Evolutionary conservation across 2,888 invertebrate genomes (phyloP), one percentile per base, ranked within the genome.

Genomic region (Drosophila testacea): DNA sequence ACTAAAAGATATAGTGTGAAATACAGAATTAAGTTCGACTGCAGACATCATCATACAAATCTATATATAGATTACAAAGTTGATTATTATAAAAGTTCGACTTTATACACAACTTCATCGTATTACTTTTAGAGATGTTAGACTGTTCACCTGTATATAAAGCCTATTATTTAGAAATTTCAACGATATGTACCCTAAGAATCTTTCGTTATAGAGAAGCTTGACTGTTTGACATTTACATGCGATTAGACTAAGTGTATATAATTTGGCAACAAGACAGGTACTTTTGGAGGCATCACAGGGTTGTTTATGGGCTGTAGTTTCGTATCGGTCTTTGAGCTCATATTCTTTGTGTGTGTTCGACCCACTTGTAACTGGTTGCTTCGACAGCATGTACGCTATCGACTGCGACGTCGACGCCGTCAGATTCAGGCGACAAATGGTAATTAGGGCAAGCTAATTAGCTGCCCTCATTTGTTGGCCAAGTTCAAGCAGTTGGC

Each of bases 261-360:
- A 59, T 48, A 55, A 56, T 36, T 44, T 56, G 13, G 2, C 22
- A 10, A 10, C 36, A 36, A 1, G 10, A 56, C 93, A 95, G 95
- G 95, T 67, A 94, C 95, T 1, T 95, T 95, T 77, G 96, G 96
- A 0, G 96, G 96, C 51, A 93, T 96, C 2, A 92, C 96, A 0
- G 95, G 95, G 30, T 92, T 96, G 13, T 94, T 95, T 92, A 93
- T 95, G 47, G 96, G 96, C 7, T 95, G 95, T 87, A 96, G 95
- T 52, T 93, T 96, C 10, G 94, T 96, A 74, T 94, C 95, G 0
- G 94, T 94, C 5, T 94, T 95, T 56, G 96, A 96, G 89, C 81
- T 95, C 27, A 77, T 95, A 32, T 93, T 91, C 73, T 91, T 91
- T 27, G 68, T 83, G n/a, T 84, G 88, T 44, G 86, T 91, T 27